Percentiles rank a stretch among this genome's conserved stretches.
phyloP scores from a whole-genome alignment of 2,888 invertebrate genomes.

The Himalopsyche kuldschensis region DNA sequence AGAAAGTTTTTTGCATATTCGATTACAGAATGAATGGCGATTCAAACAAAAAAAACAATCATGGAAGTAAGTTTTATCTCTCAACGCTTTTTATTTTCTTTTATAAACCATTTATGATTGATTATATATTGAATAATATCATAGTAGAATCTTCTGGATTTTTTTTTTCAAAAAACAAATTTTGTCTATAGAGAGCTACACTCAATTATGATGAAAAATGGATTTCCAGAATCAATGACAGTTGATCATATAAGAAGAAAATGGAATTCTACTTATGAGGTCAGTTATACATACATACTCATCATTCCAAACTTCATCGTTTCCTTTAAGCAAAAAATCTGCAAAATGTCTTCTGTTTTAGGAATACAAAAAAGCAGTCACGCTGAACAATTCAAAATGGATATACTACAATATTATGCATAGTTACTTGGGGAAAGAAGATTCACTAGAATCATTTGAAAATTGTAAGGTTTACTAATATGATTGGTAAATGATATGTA shows the following conservation, averaged over 20 bases:
- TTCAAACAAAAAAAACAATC: constrained; percentile 56
- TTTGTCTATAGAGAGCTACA: constrained; percentile 48
- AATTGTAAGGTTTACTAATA: constrained; percentile 22
- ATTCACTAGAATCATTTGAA: constrained; percentile 14
- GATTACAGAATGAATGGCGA: constrained; percentile 53
- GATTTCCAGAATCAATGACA: constrained; percentile 54
- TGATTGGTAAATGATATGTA: background rate
- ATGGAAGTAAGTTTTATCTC: constrained; percentile 49
- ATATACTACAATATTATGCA: constrained; percentile 55
- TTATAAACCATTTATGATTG: too few relatives aligned
- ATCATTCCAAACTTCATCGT: background rate
- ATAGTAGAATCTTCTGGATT: too few relatives aligned
- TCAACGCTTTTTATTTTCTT: background rate
- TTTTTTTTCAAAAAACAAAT: too few relatives aligned
- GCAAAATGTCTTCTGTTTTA: constrained; percentile 42
- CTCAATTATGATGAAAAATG: constrained; percentile 51
- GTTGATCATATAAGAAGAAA: constrained; percentile 55
- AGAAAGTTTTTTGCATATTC: constrained; percentile 49
- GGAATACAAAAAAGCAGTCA: constrained; percentile 55
- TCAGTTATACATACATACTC: constrained; percentile 43
- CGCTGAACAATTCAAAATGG: constrained; percentile 52
- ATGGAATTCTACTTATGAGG: constrained; percentile 57
- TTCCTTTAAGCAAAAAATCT: background rate
- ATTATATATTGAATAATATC: too few relatives aligned
- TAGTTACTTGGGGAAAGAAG: constrained; percentile 48